Evolutionary conservation across 2,797 vertebrate genomes (phyloP).

Genomic region (Crypturellus tataupa): DNA sequence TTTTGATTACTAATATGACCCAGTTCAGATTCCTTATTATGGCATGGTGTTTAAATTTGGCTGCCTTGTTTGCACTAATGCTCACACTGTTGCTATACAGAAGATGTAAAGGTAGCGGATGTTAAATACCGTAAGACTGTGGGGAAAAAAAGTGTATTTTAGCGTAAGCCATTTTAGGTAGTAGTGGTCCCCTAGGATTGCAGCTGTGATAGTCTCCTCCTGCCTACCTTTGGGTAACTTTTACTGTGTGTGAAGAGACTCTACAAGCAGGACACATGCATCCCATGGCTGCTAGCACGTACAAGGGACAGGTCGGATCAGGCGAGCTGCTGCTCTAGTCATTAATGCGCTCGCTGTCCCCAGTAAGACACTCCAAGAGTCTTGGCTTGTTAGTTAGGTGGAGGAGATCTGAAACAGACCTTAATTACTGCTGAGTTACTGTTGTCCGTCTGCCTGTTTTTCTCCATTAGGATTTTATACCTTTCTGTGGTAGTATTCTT

Average conservation of each 20-base stretch:
- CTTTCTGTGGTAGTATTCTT: neutral
- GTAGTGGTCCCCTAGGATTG: neutral
- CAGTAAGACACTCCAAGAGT: neutral
- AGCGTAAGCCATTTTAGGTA: neutral
- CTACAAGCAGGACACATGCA: neutral
- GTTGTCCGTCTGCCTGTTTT: neutral
- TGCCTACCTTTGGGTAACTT: neutral
- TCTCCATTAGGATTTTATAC: neutral
- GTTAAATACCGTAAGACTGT: neutral
- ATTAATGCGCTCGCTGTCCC: rapidly evolving
- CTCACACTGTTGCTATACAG: neutral
- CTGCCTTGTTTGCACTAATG: neutral
- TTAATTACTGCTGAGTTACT: neutral
- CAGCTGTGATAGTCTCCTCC: rapidly evolving
- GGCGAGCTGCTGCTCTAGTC: neutral
- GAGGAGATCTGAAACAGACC: neutral
- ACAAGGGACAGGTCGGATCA: neutral
- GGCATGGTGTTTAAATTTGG: neutral
- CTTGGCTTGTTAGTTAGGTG: neutral
- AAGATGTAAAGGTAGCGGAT: neutral
- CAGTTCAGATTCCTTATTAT: neutral
- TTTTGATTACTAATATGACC: neutral
- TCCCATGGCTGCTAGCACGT: neutral
- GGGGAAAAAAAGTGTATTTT: neutral
- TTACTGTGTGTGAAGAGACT: neutral